These are phyloP conservation scores for Eilema sororculum DNA, from an alignment of 2,888 invertebrate genomes.

Conservation along the genomic window DNA sequence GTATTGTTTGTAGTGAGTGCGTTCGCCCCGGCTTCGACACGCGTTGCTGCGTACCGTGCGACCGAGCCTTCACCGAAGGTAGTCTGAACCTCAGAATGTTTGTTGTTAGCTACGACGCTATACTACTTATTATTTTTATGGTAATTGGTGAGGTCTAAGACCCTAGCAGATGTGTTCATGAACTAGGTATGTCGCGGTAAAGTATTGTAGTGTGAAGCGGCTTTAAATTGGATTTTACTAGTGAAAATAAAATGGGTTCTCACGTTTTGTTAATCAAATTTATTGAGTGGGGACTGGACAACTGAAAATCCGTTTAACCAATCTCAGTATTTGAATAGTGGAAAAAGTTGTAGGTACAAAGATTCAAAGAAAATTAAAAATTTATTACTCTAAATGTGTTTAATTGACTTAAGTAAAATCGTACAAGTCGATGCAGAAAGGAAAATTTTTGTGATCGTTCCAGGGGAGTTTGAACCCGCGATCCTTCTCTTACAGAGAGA, in stretches of 20 bases:
- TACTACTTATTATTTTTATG: constrained; percentile 21
- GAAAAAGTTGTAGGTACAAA: too few relatives aligned
- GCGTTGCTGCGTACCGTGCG: constrained; percentile 64
- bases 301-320: too few relatives aligned
- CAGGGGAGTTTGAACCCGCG: too few relatives aligned
- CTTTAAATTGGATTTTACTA: neutral
- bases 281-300: too few relatives aligned
- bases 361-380: too few relatives aligned
- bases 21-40: constrained; percentile 70
- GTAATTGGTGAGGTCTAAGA: constrained; percentile 18
- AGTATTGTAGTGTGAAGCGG: neutral
- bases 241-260: neutral
- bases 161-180: neutral
- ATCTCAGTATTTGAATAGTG: too few relatives aligned
- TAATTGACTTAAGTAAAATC: too few relatives aligned
- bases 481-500: too few relatives aligned
- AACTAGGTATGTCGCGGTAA: neutral
- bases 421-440: too few relatives aligned
- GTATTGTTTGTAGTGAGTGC: constrained; percentile 66
- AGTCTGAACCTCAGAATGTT: constrained; percentile 8
- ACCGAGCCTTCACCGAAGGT: constrained; percentile 37
- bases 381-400: too few relatives aligned
- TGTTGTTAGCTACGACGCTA: constrained; percentile 11
- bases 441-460: too few relatives aligned
- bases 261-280: neutral